Evolutionary conservation across 2,113 vertebrate genomes (phyloP).

Genomic region (Calyptommatus sinebrachiatus): DNA sequence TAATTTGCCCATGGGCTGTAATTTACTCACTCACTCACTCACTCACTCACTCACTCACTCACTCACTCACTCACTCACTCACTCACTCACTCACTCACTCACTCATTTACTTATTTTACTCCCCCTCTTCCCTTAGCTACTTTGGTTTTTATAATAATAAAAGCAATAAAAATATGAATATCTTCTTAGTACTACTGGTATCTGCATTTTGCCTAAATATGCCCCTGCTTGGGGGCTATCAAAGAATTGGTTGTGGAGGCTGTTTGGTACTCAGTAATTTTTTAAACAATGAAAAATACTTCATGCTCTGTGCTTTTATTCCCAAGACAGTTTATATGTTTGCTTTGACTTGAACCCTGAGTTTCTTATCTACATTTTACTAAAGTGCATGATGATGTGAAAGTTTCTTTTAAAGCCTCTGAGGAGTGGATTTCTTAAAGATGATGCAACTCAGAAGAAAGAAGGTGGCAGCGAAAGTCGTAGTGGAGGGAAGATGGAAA

Average conservation of each 20-base stretch:
- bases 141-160: no score
- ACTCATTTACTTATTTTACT: no score
- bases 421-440: neutral
- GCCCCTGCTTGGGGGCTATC: no score
- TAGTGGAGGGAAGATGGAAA: neutral
- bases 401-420: neutral
- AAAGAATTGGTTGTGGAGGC: neutral
- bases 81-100: no score
- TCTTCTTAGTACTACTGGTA: no score
- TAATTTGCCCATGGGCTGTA: no score
- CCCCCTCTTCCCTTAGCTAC: no score
- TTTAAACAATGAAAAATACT: neutral
- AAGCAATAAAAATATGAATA: no score
- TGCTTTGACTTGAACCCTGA: neutral
- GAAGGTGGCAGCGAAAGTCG: neutral
- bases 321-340: neutral
- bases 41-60: no score
- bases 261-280: neutral
- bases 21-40: no score
- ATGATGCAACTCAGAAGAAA: neutral
- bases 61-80: no score
- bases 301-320: neutral
- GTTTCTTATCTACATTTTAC: neutral
- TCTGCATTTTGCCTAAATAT: no score
- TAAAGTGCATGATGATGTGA: neutral